A percentile compares a stretch with the other conserved stretches of the same genome.
Conservation (phyloP, 1,140 invertebrate species). For the Drosophila parvula region DNA sequence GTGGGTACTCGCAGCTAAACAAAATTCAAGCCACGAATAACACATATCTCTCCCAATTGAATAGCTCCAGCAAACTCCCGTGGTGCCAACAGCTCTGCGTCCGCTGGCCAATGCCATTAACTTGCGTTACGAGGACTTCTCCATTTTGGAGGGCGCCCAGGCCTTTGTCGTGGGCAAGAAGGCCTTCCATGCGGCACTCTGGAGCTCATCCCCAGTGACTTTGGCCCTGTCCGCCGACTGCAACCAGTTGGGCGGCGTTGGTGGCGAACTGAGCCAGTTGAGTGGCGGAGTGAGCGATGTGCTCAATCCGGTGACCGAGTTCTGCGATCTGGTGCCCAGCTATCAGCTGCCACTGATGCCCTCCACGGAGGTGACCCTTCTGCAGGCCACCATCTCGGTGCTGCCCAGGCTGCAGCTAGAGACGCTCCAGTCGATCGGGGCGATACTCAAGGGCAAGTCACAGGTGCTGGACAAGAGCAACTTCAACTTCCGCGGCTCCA, state of each 20-base stretch:
- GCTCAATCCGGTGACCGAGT: constrained; percentile 90
- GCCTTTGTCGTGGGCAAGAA: constrained; percentile 88
- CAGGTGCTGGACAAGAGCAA: constrained; percentile 83
- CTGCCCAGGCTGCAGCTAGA: constrained; percentile 89
- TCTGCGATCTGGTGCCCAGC: constrained; percentile 89
- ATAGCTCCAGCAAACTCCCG: constrained; percentile 88
- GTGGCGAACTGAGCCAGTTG: constrained; percentile 84
- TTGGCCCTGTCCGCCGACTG: constrained; percentile 88
- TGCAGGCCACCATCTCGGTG: constrained; percentile 91
- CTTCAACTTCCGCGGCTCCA: constrained; percentile 81
- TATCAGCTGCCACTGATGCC: constrained; percentile 85
- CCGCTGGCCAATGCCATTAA: constrained; percentile 89
- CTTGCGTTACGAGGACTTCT: constrained; percentile 89
- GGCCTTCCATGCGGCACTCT: constrained; percentile 89
- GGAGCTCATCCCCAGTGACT: constrained; percentile 88
- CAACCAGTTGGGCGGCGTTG: constrained; percentile 84
- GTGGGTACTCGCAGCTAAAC: constrained; percentile 84
- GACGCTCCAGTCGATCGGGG: constrained; percentile 88
- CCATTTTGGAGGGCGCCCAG: constrained; percentile 85
- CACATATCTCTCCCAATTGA: constrained; percentile 20
- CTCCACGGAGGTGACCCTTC: constrained; percentile 84
- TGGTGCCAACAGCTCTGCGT: constrained; percentile 87
- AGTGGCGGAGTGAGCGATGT: constrained; percentile 80
- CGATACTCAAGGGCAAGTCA: constrained; percentile 85
- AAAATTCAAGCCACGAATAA: neutral